phyloP scores from a whole-genome alignment of 2,888 invertebrate species.

The Drosophila limbata region DNA sequence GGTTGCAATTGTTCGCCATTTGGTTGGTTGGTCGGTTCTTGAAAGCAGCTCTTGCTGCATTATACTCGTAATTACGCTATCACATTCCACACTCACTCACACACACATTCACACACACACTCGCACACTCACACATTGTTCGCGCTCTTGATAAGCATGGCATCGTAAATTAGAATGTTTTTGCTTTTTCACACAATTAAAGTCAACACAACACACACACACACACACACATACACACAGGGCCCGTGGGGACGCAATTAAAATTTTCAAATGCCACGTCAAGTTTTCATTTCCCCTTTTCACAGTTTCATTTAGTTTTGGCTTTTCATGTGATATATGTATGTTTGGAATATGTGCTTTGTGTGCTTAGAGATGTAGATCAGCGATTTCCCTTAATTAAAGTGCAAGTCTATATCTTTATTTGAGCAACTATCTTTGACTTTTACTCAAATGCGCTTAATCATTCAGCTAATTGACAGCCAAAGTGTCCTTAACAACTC shows the following conservation, averaged over 20 bases:
- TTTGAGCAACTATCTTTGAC: neutral
- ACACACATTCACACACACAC: neutral
- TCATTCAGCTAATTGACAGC: slow-evolving; percentile 63
- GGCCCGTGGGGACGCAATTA: slow-evolving; percentile 65
- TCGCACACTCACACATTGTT: slow-evolving; percentile 54
- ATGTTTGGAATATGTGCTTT: neutral
- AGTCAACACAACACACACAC: slow-evolving; percentile 66
- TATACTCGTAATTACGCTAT: slow-evolving; percentile 76
- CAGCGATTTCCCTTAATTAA: slow-evolving; percentile 63
- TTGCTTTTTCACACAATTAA: slow-evolving; percentile 81
- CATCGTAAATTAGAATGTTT: slow-evolving; percentile 79
- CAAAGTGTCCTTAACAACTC: neutral
- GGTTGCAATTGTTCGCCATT: slow-evolving; percentile 64
- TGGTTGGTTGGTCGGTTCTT: slow-evolving; percentile 14
- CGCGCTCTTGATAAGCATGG: slow-evolving; percentile 59
- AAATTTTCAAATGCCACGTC: slow-evolving; percentile 62
- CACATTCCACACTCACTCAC: slow-evolving; percentile 58
- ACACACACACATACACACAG: neutral
- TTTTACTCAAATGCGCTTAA: slow-evolving; percentile 57
- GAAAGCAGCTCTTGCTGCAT: slow-evolving; percentile 40
- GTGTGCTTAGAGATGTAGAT: slow-evolving; percentile 1
- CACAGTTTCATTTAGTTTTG: slow-evolving; percentile 29
- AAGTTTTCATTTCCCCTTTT: slow-evolving; percentile 41
- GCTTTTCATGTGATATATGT: slow-evolving; percentile 46
- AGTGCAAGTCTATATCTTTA: slow-evolving; percentile 29